Conservation (phyloP, 92 coral and sea anemone genomes). For the Porites evermanni region DNA sequence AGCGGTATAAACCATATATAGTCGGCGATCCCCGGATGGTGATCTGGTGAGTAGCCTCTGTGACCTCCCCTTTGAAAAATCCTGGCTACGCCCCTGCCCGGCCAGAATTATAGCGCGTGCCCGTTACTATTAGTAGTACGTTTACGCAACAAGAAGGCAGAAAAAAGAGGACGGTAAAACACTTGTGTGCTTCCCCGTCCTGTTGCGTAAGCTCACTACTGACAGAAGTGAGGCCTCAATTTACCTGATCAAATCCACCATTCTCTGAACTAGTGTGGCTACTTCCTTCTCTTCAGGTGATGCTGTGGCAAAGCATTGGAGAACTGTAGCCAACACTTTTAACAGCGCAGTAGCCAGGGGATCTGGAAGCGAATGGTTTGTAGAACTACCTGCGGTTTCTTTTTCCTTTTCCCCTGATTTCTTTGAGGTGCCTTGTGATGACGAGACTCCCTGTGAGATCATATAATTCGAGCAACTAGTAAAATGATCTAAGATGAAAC, state of each 20-base stretch:
- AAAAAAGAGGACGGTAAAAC: no score
- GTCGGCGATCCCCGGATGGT: no score
- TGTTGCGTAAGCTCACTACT: no score
- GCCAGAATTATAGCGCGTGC: no score
- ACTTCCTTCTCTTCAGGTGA: slow-evolving; percentile 69
- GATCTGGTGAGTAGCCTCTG: no score
- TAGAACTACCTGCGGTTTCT: slow-evolving; percentile 51
- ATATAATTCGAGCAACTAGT: neutral
- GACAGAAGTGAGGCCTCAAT: no score
- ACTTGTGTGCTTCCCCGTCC: no score
- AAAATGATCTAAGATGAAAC: neutral
- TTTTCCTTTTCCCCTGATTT: slow-evolving; percentile 85
- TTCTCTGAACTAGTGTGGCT: slow-evolving; percentile 77
- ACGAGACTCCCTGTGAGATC: slow-evolving; percentile 48
- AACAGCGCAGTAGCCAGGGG: slow-evolving; percentile 81
- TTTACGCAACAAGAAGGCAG: no score
- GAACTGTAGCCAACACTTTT: slow-evolving; percentile 80
- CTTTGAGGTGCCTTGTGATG: slow-evolving; percentile 45
- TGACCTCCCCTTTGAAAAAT: no score
- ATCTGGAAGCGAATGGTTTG: slow-evolving; percentile 69
- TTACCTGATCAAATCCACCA: slow-evolving; percentile 91
- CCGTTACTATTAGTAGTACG: no score
- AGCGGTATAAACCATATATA: no score
- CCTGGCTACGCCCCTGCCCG: no score
- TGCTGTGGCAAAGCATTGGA: slow-evolving; percentile 77